A percentile compares a stretch with the other conserved stretches of the same genome.
Evolutionary conservation across 2,888 invertebrate species (phyloP).

Genomic region (Apantesis nais): DNA sequence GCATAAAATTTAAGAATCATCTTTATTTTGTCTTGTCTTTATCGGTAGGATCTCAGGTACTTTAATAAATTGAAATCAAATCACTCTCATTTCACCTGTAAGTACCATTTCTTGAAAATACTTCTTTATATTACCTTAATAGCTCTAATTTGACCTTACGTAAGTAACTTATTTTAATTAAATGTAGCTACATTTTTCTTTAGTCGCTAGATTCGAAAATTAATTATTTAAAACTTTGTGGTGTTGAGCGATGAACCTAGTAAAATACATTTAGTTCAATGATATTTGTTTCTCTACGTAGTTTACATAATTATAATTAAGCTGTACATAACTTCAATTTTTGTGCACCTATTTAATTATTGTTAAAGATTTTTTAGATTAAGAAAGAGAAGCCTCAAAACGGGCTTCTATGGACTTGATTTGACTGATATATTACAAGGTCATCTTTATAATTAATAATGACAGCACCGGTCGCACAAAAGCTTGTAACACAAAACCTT

Average conservation of each 20-base stretch:
- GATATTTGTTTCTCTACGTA: not conserved
- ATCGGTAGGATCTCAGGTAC: no score
- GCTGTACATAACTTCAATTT: no score
- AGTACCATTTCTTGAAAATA: constrained; percentile 17
- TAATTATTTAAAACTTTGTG: not conserved
- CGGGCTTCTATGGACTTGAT: not conserved
- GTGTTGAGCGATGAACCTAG: not conserved
- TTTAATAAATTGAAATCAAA: no score
- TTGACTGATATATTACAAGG: not conserved
- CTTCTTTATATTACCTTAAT: constrained; percentile 30
- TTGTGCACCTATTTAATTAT: no score
- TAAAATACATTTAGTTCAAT: not conserved
- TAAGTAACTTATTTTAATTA: not conserved
- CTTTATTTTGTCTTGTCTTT: no score
- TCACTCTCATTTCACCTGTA: not conserved
- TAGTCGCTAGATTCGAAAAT: not conserved
- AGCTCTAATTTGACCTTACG: constrained; percentile 16
- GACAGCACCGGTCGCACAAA: not conserved
- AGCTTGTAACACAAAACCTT: not conserved
- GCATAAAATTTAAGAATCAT: no score
- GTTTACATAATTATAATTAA: no score
- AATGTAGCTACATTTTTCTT: not conserved
- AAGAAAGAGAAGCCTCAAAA: not conserved
- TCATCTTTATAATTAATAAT: not conserved
- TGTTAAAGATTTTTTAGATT: no score